phyloP scores from a whole-genome alignment of 2,888 invertebrate species.

The Limnephilus auricula region DNA sequence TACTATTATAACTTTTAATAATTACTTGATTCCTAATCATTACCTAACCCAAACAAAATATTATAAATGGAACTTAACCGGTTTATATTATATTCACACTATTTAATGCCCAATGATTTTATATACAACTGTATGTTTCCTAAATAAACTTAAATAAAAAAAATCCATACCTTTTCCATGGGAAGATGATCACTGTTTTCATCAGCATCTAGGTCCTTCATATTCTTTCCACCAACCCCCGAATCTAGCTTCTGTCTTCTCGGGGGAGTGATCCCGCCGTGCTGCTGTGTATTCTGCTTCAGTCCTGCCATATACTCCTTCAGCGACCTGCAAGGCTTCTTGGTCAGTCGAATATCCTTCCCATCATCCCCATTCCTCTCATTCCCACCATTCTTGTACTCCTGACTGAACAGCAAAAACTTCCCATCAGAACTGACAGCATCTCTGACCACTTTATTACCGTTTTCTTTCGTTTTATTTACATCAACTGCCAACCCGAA shows the following conservation, averaged over 20 bases:
- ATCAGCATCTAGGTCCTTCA: neutral
- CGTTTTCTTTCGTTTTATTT: neutral
- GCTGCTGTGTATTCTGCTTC: neutral
- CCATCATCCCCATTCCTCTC: neutral
- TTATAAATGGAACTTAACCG: too few relatives aligned
- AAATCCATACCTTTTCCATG: slow-evolving; percentile 26
- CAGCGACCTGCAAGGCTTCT: slow-evolving; percentile 19
- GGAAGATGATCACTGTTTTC: neutral
- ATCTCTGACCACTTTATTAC: neutral
- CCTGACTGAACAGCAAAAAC: neutral
- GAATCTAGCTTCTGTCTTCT: neutral
- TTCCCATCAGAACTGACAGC: neutral
- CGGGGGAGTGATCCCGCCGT: neutral
- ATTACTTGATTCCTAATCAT: too few relatives aligned
- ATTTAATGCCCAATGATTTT: too few relatives aligned
- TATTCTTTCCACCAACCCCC: neutral
- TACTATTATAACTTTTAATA: too few relatives aligned
- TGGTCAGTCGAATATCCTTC: neutral
- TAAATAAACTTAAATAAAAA: too few relatives aligned
- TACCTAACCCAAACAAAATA: too few relatives aligned
- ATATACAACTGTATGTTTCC: too few relatives aligned
- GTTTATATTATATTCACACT: too few relatives aligned
- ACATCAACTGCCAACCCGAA: too few relatives aligned
- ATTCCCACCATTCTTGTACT: neutral
- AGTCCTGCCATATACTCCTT: slow-evolving; percentile 6